These are phyloP conservation scores for Meiosimyza decipiens DNA, from an alignment of 2,888 invertebrate genomes.

Conservation along the genomic window DNA sequence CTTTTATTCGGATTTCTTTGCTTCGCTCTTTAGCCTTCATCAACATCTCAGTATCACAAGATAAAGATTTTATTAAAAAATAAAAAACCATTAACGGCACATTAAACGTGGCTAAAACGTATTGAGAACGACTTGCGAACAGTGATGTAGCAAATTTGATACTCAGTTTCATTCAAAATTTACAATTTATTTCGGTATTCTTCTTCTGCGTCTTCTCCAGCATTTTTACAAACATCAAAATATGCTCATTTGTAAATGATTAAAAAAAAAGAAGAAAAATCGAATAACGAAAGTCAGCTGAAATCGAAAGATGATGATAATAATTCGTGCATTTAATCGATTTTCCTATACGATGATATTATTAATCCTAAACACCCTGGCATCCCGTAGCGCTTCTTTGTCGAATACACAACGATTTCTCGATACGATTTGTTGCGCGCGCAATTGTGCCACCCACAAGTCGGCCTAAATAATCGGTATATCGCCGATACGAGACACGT, in stretches of 20 bases:
- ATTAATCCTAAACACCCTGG: slow-evolving; percentile 45
- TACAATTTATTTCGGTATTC: not conserved
- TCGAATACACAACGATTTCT: not conserved
- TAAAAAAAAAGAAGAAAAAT: not conserved
- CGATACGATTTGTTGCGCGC: slow-evolving; percentile 19
- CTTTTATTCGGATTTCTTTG: not conserved
- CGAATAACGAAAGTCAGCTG: not conserved
- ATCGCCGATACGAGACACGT: not conserved
- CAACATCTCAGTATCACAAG: not conserved
- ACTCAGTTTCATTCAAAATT: slow-evolving; percentile 32
- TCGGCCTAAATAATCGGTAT: not conserved
- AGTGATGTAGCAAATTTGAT: slow-evolving; percentile 12
- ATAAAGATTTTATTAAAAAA: not conserved
- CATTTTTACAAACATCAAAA: not conserved
- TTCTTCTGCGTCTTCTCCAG: not conserved
- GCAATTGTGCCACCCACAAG: slow-evolving; percentile 28
- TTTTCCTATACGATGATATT: slow-evolving; percentile 50
- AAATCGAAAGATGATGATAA: not conserved
- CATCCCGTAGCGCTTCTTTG: slow-evolving; percentile 44
- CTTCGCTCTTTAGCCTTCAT: not conserved
- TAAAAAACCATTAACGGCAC: slow-evolving; percentile 21
- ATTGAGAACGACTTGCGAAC: not conserved
- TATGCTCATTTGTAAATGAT: not conserved
- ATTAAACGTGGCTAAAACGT: not conserved
- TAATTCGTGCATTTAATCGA: slow-evolving; percentile 58